Percentiles rank a stretch among this genome's conserved stretches.
These are phyloP conservation scores for Prosopocoilus inquinatus DNA, from an alignment of 2,888 invertebrate genomes.

Conservation along the genomic window DNA sequence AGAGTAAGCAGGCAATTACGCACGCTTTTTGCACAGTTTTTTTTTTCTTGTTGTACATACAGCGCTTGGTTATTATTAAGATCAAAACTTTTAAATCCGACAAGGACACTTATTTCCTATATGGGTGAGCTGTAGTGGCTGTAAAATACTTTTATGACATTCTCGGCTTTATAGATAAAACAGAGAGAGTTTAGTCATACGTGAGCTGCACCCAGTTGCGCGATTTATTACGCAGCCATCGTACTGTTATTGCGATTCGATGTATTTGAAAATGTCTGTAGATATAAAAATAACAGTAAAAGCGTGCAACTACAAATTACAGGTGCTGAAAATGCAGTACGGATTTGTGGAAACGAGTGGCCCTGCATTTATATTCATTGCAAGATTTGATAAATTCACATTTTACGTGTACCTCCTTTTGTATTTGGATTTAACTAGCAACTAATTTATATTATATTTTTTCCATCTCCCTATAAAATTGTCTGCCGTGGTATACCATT, in stretches of 20 bases:
- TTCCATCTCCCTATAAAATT: too few relatives aligned
- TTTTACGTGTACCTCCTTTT: too few relatives aligned
- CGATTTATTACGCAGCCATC: constrained; percentile 13
- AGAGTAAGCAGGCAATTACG: neutral
- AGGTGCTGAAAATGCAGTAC: too few relatives aligned
- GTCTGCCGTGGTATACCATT: too few relatives aligned
- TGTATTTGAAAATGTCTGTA: neutral
- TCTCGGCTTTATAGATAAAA: constrained; percentile 25
- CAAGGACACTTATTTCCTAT: constrained; percentile 29
- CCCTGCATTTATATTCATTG: too few relatives aligned
- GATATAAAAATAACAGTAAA: too few relatives aligned
- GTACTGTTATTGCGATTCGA: neutral
- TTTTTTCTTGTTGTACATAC: too few relatives aligned
- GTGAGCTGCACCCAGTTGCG: constrained; percentile 16
- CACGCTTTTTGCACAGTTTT: neutral
- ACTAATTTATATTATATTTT: too few relatives aligned
- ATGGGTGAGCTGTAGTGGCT: constrained; percentile 25
- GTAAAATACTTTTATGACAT: constrained; percentile 35
- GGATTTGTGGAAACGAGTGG: too few relatives aligned
- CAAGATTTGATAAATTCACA: too few relatives aligned
- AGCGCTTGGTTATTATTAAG: constrained; percentile 32
- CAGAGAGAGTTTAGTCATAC: constrained; percentile 19
- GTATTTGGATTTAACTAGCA: too few relatives aligned
- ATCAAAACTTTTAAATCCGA: constrained; percentile 37
- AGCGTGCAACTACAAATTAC: too few relatives aligned